Percentiles rank a stretch among this genome's conserved stretches.
phyloP scores from a whole-genome alignment of 2,888 invertebrate genomes.

The Cryptosula pallasiana region DNA sequence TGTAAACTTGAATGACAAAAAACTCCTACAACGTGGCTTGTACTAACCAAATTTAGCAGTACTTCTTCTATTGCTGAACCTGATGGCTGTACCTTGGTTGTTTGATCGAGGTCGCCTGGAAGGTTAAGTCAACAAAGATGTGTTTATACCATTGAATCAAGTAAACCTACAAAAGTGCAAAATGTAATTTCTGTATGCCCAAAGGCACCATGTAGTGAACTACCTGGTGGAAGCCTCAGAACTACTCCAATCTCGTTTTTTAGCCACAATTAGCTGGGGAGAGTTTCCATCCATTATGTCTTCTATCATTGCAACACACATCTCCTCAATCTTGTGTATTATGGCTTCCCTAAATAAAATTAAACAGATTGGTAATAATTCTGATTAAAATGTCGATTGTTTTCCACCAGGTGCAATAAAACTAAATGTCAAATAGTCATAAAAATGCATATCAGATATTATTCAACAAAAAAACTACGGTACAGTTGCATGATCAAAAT shows the following conservation, averaged over 20 bases:
- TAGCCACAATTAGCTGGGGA: neutral
- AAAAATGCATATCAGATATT: too few species aligned
- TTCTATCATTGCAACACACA: neutral
- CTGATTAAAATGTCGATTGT: neutral
- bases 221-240: neutral
- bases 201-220: too few species aligned
- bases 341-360: conserved; percentile 1
- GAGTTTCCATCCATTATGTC: neutral
- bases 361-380: neutral
- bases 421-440: too few species aligned
- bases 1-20: too few species aligned
- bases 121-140: too few species aligned
- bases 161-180: too few species aligned
- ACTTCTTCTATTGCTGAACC: conserved; percentile 19
- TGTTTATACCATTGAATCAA: too few species aligned
- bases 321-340: neutral
- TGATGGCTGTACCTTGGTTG: neutral
- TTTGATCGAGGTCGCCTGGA: neutral
- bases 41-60: conserved; percentile 10
- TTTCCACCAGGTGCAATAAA: too few species aligned
- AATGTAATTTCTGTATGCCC: too few species aligned
- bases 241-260: neutral
- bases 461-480: too few species aligned
- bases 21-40: too few species aligned
- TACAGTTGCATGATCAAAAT: too few species aligned